phyloP scores from a whole-genome alignment of 2,888 invertebrate genomes.

The Mamestra brassicae region DNA sequence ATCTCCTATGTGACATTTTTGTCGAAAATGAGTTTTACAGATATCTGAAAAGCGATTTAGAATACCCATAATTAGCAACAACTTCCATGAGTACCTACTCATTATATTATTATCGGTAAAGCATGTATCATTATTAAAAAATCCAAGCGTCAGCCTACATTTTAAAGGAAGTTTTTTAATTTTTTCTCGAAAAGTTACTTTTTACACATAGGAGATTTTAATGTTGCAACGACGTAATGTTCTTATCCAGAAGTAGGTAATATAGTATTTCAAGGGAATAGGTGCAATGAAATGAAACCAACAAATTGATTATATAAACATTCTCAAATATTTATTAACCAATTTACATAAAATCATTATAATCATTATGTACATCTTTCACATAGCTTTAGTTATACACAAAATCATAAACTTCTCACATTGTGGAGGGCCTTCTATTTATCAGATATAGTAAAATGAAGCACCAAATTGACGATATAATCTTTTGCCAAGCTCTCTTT shows the following conservation, averaged over 20 bases:
- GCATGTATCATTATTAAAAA: too few relatives aligned
- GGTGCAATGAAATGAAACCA: constrained; percentile 70
- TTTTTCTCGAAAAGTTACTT: too few relatives aligned
- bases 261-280: background rate
- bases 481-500: constrained; percentile 87
- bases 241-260: background rate
- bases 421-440: constrained; percentile 90
- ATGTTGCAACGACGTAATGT: too few relatives aligned
- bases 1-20: too few relatives aligned
- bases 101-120: too few relatives aligned
- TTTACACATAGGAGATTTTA: too few relatives aligned
- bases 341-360: constrained; percentile 90
- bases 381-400: constrained; percentile 89
- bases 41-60: too few relatives aligned
- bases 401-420: constrained; percentile 87
- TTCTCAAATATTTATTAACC: constrained; percentile 91
- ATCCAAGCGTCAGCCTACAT: too few relatives aligned
- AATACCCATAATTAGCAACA: too few relatives aligned
- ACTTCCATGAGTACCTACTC: too few relatives aligned
- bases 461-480: constrained; percentile 89
- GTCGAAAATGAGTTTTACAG: too few relatives aligned
- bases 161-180: too few relatives aligned
- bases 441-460: constrained; percentile 87
- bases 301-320: constrained; percentile 89
- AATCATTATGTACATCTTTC: constrained; percentile 89